phyloP scores from a whole-genome alignment of 2,113 vertebrate species.

The Clupea harengus region DNA sequence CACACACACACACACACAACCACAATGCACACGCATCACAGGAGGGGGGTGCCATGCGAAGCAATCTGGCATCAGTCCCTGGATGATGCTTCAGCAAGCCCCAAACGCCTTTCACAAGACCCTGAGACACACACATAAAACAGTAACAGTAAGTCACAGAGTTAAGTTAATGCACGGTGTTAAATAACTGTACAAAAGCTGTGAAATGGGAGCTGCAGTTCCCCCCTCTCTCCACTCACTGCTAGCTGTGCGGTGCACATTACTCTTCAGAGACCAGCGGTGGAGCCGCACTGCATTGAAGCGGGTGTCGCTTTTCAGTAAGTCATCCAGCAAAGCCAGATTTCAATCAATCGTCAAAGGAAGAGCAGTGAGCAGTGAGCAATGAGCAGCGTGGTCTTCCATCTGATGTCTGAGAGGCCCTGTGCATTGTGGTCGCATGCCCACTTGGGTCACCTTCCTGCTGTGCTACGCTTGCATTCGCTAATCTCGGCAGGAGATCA shows the following conservation, averaged over 20 bases:
- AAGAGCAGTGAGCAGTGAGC: background rate
- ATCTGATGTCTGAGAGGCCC: slow-evolving; percentile 58
- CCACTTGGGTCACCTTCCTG: slow-evolving; percentile 63
- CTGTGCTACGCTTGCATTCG: slow-evolving; percentile 22
- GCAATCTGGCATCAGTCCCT: background rate
- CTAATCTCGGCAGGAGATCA: slow-evolving; percentile 2
- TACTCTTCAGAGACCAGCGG: slow-evolving; percentile 62
- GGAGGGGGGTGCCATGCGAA: background rate
- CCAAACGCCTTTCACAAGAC: background rate
- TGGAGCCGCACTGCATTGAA: slow-evolving; percentile 56
- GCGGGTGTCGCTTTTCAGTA: slow-evolving; percentile 68
- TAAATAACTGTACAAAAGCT: background rate
- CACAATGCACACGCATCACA: background rate
- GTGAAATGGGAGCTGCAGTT: background rate
- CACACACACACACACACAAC: background rate
- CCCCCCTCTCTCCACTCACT: background rate
- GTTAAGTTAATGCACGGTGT: background rate
- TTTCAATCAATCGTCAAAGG: slow-evolving; percentile 72
- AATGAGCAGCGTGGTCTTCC: slow-evolving; percentile 28
- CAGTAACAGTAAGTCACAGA: background rate
- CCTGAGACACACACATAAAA: background rate
- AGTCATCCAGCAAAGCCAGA: slow-evolving; percentile 63
- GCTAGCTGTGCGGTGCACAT: slow-evolving; percentile 17
- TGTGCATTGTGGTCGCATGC: slow-evolving; percentile 56
- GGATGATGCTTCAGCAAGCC: background rate